Percentiles rank a stretch among this genome's conserved stretches.
phyloP scores from a whole-genome alignment of 2,888 invertebrate genomes.

The Eilema sororculum region DNA sequence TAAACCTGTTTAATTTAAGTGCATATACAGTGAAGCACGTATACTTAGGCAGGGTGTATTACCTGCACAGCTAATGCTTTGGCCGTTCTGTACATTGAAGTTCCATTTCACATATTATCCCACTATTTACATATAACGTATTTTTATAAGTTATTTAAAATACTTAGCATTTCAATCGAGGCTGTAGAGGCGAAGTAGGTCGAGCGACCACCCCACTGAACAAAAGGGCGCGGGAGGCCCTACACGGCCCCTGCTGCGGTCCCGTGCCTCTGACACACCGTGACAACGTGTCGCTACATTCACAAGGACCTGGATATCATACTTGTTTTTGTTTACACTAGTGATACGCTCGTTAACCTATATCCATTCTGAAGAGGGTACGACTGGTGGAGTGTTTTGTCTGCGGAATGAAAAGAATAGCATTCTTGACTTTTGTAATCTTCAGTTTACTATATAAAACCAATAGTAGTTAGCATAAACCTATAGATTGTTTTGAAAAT shows the following conservation, averaged over 20 bases:
- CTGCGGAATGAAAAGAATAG: constrained; percentile 4
- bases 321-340: constrained; percentile 12
- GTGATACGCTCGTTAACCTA: constrained; percentile 8
- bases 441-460: not conserved
- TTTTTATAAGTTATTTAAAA: constrained; percentile 28
- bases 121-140: not conserved
- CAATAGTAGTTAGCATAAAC: not conserved
- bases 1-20: constrained; percentile 7
- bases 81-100: not conserved
- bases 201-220: constrained; percentile 27
- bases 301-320: constrained; percentile 2
- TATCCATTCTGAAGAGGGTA: constrained; percentile 11
- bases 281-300: constrained; percentile 34
- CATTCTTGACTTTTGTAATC: not conserved
- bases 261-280: constrained; percentile 31
- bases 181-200: constrained; percentile 47
- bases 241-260: constrained; percentile 28
- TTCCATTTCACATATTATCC: not conserved
- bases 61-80: not conserved
- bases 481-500: not conserved
- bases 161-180: constrained; percentile 34
- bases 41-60: not conserved
- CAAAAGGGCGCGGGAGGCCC: constrained; percentile 38
- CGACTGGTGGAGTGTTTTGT: not conserved
- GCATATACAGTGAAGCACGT: not conserved